Base-by-base conservation (phyloP, 2,888 invertebrate genomes). In the Pheosia gnoma region DNA sequence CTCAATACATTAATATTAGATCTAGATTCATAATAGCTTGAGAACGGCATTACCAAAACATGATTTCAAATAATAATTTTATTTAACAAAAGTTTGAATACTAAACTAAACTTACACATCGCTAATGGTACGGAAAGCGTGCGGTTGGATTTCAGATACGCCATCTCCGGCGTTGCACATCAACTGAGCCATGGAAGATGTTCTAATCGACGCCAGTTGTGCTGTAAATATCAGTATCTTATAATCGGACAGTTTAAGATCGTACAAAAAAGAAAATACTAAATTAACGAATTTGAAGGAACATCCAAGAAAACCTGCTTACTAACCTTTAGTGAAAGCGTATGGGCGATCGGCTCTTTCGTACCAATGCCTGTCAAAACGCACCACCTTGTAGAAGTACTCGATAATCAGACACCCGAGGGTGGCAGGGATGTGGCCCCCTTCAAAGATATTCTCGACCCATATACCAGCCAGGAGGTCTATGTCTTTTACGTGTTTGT, bases 281-380 rank as follows among this genome's bases (percentile, higher is more conserved):
- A n/a, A n/a, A 13, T 47, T 11, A 47, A 25, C 36, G 41, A 41
- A 7, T 41, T 7, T 5, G 41, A 43, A 43, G 8, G 8, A 43
- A 9, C 8, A 43, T 43, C 4, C 1, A 43, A 9, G 1, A 43
- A 43, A 43, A 10, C 11, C 0, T 5, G 4, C 3, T 5, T n/a
- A 4, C 47, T 47, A 11, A 63, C 63, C 43, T 0, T n/a, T 5
- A 51, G 59, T 60, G 9, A 60, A 63, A 6, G 60, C 60, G 38
- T 58, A 9, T n/a, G 60, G 60, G 49, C 63, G 49, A n/a, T 55
- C 6, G 1, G 13, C 4, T n/a, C 58, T 49, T n/a, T 63, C 58
- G 45, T 63, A 59, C 60, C 60, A 60, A 60, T 60, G 55, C 7
- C 49, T 51, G 45, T 63, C 63, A 11, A 38, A 4, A 9, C 10